Evolutionary conservation across 2,888 invertebrate species (phyloP).

Genomic region (Molorchus minor): DNA sequence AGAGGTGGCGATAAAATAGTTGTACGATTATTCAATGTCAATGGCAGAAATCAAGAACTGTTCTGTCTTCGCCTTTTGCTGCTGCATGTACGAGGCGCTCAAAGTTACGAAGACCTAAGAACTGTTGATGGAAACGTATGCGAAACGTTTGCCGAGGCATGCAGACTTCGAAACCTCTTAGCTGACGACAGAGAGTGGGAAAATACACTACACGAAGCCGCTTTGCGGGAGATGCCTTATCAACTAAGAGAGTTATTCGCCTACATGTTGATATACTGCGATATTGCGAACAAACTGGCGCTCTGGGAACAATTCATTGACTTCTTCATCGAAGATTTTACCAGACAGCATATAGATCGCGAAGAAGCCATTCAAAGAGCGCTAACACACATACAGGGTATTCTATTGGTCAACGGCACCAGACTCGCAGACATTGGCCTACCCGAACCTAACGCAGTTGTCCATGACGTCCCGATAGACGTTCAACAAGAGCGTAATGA

Average conservation of each 20-base stretch:
- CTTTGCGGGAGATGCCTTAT: too few species aligned
- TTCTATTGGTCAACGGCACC: neutral
- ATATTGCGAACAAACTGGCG: too few species aligned
- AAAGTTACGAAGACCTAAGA: slow-evolving; percentile 1
- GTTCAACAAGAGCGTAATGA: neutral
- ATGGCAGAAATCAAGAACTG: neutral
- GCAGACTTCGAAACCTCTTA: neutral
- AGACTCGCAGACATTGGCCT: neutral
- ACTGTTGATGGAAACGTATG: neutral
- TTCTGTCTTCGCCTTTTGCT: slow-evolving; percentile 5
- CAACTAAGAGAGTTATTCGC: too few species aligned
- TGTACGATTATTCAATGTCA: slow-evolving; percentile 1
- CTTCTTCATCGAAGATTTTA: neutral
- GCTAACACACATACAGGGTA: neutral
- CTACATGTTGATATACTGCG: too few species aligned
- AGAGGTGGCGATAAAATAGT: neutral
- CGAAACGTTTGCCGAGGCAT: neutral
- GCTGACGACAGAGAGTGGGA: slow-evolving; percentile 1
- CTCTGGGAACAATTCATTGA: neutral
- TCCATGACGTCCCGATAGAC: neutral
- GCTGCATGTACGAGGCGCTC: slow-evolving; percentile 3
- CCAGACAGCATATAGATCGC: neutral
- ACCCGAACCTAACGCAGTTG: neutral
- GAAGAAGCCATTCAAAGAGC: too few species aligned
- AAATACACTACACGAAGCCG: neutral